Percentiles rank a stretch among this genome's conserved stretches.
phyloP scores from a whole-genome alignment of 2,113 vertebrate species.

The Dipodomys spectabilis region DNA sequence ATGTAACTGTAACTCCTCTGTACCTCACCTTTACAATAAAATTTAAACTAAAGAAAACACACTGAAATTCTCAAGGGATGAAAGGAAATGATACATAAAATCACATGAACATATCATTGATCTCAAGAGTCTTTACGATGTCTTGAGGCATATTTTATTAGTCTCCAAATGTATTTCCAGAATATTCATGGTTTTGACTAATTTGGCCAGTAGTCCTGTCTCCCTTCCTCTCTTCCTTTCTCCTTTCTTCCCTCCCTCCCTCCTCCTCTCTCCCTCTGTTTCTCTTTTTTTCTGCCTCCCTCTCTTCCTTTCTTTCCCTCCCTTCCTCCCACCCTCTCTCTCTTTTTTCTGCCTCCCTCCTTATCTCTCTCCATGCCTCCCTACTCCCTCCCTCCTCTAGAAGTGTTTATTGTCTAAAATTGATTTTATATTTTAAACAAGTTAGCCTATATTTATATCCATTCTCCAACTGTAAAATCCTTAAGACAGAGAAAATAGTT shows the following conservation, averaged over 20 bases:
- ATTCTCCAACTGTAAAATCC: neutral
- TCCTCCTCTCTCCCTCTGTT: too few relatives aligned
- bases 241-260: too few relatives aligned
- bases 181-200: neutral
- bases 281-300: neutral
- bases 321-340: too few relatives aligned
- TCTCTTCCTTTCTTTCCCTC: too few relatives aligned
- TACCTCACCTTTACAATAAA: too few relatives aligned
- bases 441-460: neutral
- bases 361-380: too few relatives aligned
- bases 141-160: neutral
- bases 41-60: too few relatives aligned
- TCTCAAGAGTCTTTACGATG: neutral
- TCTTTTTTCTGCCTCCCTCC: too few relatives aligned
- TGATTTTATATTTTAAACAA: conserved; percentile 24
- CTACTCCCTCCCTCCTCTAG: neutral
- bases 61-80: neutral
- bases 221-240: too few relatives aligned
- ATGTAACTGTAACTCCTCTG: too few relatives aligned
- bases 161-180: neutral
- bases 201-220: neutral
- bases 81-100: neutral
- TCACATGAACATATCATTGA: neutral
- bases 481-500: conserved; percentile 2
- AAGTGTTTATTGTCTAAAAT: neutral